Conservation (phyloP, 2,888 invertebrate species). For the Lochmaea crataegi region DNA sequence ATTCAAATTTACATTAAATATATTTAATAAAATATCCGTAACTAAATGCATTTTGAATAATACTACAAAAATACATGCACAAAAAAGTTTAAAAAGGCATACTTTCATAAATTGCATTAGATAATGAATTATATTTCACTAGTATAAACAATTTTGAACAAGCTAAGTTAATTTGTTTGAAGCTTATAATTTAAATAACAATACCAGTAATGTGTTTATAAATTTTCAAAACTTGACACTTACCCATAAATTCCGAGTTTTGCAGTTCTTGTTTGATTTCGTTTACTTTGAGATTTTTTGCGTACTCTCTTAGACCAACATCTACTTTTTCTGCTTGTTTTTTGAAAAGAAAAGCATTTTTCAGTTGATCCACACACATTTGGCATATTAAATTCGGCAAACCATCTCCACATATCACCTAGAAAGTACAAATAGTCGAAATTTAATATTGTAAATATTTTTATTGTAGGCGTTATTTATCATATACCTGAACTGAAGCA, state of each 20-base stretch:
- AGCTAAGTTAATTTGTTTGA: not conserved
- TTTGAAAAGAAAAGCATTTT: conserved; percentile 61
- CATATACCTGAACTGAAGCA: conserved; percentile 63
- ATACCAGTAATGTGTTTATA: not conserved
- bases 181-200: not conserved
- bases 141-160: not conserved
- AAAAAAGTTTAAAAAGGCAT: not conserved
- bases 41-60: not conserved
- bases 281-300: conserved; percentile 55
- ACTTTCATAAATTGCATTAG: too few species aligned
- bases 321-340: conserved; percentile 61
- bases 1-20: not conserved
- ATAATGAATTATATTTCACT: not conserved
- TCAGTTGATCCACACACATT: conserved; percentile 60
- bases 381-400: conserved; percentile 61
- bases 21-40: not conserved
- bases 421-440: conserved; percentile 39
- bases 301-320: conserved; percentile 56
- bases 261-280: conserved; percentile 57
- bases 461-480: conserved; percentile 39
- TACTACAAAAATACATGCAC: not conserved
- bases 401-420: conserved; percentile 63
- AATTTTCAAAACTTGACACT: conserved; percentile 22
- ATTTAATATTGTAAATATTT: conserved; percentile 40
- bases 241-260: conserved; percentile 55